Percentiles rank a stretch among this genome's conserved stretches.
Conservation (phyloP, 2,888 invertebrate species). For the Peribatodes rhomboidaria region DNA sequence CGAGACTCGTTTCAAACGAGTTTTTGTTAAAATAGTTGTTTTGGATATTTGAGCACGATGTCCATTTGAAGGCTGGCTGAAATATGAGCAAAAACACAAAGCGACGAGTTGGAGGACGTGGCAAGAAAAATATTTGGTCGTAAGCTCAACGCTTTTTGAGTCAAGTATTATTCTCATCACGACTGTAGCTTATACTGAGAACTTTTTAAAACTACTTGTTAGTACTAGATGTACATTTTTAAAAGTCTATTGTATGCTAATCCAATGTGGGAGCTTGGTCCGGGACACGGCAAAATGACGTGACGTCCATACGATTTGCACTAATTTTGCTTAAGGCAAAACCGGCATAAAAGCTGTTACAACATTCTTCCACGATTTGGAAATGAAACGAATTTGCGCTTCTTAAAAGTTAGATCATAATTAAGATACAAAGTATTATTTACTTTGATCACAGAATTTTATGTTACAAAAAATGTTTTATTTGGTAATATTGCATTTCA, state of each 20-base stretch:
- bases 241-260: conserved; percentile 65
- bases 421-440: background rate
- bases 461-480: background rate
- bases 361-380: conserved; percentile 27
- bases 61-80: background rate
- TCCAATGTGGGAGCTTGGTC: conserved; percentile 48
- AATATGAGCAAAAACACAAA: conserved; percentile 21
- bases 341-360: background rate
- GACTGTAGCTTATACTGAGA: conserved; percentile 34
- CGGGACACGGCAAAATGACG: conserved; percentile 41
- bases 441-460: background rate
- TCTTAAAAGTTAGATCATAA: background rate
- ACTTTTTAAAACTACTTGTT: conserved; percentile 35
- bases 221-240: conserved; percentile 8
- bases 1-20: conserved; percentile 44
- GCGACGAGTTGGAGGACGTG: conserved; percentile 3
- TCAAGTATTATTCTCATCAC: conserved; percentile 28
- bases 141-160: conserved; percentile 14
- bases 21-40: conserved; percentile 34
- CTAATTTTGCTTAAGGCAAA: conserved; percentile 30
- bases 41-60: conserved; percentile 25
- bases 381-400: conserved; percentile 13
- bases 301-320: conserved; percentile 46
- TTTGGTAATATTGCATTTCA: background rate
- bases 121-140: conserved; percentile 15